Evolutionary conservation across 2,888 invertebrate species (phyloP).

Genomic region (Euphydryas editha): DNA sequence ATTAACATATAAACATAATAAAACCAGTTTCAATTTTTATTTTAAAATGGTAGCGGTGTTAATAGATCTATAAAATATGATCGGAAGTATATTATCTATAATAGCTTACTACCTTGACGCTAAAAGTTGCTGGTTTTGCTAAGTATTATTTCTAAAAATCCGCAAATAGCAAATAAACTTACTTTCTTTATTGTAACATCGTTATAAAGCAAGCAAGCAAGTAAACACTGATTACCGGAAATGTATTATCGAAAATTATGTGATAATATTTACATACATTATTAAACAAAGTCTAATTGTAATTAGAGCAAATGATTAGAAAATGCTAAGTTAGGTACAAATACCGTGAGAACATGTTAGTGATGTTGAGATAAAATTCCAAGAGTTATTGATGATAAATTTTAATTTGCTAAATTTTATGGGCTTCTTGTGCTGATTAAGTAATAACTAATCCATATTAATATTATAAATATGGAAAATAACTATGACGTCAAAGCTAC

Average conservation of each 20-base stretch:
- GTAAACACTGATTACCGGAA: constrained; percentile 42
- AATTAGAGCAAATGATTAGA: constrained; percentile 25
- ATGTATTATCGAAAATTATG: constrained; percentile 38
- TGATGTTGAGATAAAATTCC: constrained; percentile 24
- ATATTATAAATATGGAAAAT: neutral
- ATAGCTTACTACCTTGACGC: no score
- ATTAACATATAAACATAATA: no score
- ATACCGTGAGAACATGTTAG: constrained; percentile 26
- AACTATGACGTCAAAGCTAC: neutral
- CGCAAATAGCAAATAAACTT: no score
- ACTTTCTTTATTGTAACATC: no score
- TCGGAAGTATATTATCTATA: no score
- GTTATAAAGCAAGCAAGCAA: no score
- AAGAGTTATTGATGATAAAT: constrained; percentile 17
- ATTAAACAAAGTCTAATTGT: constrained; percentile 20
- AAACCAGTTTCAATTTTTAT: neutral
- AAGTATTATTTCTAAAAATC: no score
- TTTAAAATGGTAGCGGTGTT: no score
- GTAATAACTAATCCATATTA: neutral
- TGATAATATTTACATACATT: constrained; percentile 6
- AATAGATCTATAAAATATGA: no score
- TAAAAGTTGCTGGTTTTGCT: no score
- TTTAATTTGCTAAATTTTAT: constrained; percentile 24
- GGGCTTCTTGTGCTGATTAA: neutral
- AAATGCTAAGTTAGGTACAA: neutral